These are phyloP conservation scores for Anguilla japonica DNA, from an alignment of 2,113 vertebrate species.

Conservation along the genomic window DNA sequence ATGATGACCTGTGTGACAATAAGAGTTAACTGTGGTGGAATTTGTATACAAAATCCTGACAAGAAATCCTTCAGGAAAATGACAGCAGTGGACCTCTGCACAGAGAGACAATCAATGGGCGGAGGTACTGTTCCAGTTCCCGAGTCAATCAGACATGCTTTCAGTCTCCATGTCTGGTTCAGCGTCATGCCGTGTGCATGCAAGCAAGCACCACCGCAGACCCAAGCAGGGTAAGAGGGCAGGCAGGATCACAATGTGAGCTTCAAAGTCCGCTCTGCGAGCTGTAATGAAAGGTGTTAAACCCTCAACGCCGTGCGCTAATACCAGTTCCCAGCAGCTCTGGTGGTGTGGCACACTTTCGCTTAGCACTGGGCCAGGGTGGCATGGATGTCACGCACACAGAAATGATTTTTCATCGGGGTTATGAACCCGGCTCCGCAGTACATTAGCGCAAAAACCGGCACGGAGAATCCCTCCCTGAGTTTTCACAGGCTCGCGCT, in stretches of 20 bases:
- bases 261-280: neutral
- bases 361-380: neutral
- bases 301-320: neutral
- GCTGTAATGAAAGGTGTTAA: neutral
- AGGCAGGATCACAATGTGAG: neutral
- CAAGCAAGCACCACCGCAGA: neutral
- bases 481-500: slow-evolving; percentile 59
- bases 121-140: neutral
- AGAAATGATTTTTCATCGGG: neutral
- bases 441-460: neutral
- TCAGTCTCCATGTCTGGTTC: neutral
- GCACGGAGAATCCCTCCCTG: slow-evolving; percentile 33
- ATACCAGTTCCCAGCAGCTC: neutral
- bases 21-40: neutral
- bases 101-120: neutral
- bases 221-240: neutral
- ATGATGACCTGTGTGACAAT: neutral
- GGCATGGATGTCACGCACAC: neutral
- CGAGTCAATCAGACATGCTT: neutral
- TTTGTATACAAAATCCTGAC: neutral
- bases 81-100: neutral
- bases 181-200: neutral
- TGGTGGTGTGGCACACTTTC: neutral
- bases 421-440: neutral
- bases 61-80: neutral